phyloP scores from a whole-genome alignment of 92 coral and sea anemone species.

The Plumapathes pennacea region DNA sequence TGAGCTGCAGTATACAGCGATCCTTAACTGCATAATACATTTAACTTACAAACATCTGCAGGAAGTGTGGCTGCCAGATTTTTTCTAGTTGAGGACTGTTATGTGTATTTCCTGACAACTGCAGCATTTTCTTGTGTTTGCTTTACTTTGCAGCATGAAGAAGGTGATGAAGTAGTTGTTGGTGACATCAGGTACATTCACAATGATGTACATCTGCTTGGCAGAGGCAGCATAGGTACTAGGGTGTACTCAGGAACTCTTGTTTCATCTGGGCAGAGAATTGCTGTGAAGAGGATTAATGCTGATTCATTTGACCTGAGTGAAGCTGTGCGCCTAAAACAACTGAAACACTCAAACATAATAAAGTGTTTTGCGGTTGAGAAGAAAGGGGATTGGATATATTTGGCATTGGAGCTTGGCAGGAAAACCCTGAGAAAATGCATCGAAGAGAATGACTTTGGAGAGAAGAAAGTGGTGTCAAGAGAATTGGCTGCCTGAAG shows the following conservation, averaged over 20 bases:
- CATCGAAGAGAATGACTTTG: conserved; percentile 1
- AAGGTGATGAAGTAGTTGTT: conserved; percentile 1
- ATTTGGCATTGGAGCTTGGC: conserved; percentile 21
- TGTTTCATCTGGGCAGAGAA: not conserved
- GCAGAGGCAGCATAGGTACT: conserved; percentile 7
- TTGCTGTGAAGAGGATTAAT: conserved; percentile 22
- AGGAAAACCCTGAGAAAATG: conserved; percentile 4
- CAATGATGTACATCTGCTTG: not conserved
- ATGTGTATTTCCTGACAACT: too few relatives aligned
- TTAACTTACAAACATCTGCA: too few relatives aligned
- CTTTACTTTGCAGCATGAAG: too few relatives aligned
- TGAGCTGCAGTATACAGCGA: too few relatives aligned
- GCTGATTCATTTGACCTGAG: not conserved
- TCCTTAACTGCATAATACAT: too few relatives aligned
- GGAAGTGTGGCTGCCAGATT: too few relatives aligned
- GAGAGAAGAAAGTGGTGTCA: not conserved
- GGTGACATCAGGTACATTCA: not conserved
- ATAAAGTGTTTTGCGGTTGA: conserved; percentile 13
- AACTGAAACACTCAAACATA: conserved; percentile 8
- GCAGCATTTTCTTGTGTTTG: too few relatives aligned
- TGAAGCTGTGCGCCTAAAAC: conserved; percentile 5
- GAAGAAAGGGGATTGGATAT: conserved; percentile 1
- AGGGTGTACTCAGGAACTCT: conserved; percentile 5
- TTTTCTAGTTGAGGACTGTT: too few relatives aligned
- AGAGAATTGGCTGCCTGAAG: conserved; percentile 1